Base-by-base conservation (phyloP, 2,797 vertebrate species). In the Chromis chromis region DNA sequence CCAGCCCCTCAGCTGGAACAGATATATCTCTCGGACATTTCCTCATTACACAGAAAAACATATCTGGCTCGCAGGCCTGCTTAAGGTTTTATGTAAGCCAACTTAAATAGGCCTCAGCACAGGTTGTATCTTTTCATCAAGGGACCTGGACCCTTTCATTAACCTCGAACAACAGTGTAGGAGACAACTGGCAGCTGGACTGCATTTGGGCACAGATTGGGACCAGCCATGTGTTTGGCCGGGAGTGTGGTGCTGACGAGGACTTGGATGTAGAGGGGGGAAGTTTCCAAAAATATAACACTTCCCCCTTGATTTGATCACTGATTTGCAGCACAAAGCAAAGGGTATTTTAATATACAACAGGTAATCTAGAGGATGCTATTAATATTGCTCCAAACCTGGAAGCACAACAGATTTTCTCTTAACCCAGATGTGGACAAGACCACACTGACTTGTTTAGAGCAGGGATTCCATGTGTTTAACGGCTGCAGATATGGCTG, bases 61-160 rank as follows among this genome's bases (percentile, higher is more conserved):
- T 68, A 58, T 60, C 46, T 64, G 40, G 76, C 65, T 65, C 59
- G 24, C 44, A 63, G 60, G 76, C 77, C 76, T 74, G 50, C 78
- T 88, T 61, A 64, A 72, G 65, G 57, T 83, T 81, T 84, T 63
- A 78, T 44, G 61, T 36, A 12, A 67, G 75, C 42, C 67, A 67
- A 79, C 75, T 74, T 69, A 69, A 76, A 67, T 64, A 55, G 56
- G 66, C 59, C 52, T 66, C 56, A 3, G 68, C 11, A 19, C 67
- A 85, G 81, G 84, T 81, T 83, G 74, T 68, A 70, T 82, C 84
- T 88, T 91, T 92, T 93, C 90, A 90, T 91, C 84, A 78, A 56
- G 77, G 65, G 71, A 78, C 66, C 82, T 71, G 87, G 78, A 79
- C 77, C 78, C 68, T 87, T 84, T 86, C 74, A 87, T 88, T 90